Conservation (phyloP, 1,140 invertebrate genomes). For the Aphelenchoides besseyi region DNA sequence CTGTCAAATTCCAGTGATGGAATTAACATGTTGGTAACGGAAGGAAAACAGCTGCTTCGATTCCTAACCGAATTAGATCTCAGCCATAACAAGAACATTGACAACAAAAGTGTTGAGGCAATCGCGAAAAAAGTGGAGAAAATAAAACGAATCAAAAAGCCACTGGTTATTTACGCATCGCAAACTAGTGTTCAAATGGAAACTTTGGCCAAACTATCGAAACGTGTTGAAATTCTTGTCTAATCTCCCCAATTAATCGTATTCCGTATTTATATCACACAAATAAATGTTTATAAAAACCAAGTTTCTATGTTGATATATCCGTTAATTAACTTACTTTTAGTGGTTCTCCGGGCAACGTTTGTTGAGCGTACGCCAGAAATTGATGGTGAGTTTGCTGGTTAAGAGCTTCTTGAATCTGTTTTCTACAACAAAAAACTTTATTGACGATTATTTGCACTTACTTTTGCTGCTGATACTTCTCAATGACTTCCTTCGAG, state of each 20-base stretch:
- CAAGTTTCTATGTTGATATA: too few relatives aligned
- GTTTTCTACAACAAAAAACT: conserved; percentile 57
- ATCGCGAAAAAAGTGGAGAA: conserved; percentile 18
- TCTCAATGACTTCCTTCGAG: conserved; percentile 43
- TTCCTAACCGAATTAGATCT: conserved; percentile 12
- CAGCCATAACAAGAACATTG: conserved; percentile 36
- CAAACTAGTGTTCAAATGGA: conserved; percentile 33
- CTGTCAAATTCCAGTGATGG: not conserved
- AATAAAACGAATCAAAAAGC: conserved; percentile 11
- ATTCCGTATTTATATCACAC: not conserved
- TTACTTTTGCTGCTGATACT: conserved; percentile 48
- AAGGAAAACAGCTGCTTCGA: not conserved
- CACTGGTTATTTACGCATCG: conserved; percentile 30
- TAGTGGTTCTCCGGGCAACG: conserved; percentile 85
- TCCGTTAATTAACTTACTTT: conserved; percentile 66
- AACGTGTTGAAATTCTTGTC: not conserved
- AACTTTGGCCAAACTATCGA: conserved; percentile 1
- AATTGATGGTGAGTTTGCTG: conserved; percentile 92
- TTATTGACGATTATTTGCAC: not conserved
- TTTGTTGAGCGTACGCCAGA: conserved; percentile 86
- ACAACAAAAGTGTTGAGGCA: conserved; percentile 23
- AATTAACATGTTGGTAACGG: not conserved
- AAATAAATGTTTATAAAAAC: not conserved
- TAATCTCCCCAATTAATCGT: not conserved
- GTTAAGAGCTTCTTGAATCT: conserved; percentile 91